A percentile compares a stretch with the other conserved stretches of the same genome.
Evolutionary conservation across 2,888 invertebrate genomes (phyloP).

Genomic region (Ophonus ardosiacus): DNA sequence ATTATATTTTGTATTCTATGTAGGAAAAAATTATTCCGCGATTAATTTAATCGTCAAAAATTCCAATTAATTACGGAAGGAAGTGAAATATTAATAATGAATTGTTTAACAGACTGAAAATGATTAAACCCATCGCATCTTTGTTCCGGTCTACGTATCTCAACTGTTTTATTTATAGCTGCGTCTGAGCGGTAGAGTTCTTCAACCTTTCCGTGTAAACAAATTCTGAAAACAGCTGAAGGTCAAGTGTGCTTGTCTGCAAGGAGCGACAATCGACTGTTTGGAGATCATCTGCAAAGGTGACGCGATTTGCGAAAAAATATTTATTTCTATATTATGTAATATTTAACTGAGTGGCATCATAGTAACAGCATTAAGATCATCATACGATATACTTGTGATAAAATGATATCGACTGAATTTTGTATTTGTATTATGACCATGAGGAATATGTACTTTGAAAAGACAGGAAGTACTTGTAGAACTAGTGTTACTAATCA

Average conservation of each 20-base stretch:
- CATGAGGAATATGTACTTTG: no score
- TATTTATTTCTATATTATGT: background rate
- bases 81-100: constrained; percentile 56
- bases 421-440: no score
- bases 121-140: constrained; percentile 50
- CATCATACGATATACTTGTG: background rate
- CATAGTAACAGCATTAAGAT: background rate
- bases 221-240: constrained; percentile 58
- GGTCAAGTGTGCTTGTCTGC: constrained; percentile 49
- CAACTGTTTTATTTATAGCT: constrained; percentile 47
- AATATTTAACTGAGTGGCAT: background rate
- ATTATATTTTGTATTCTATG: no score
- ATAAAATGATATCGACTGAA: no score
- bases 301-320: background rate
- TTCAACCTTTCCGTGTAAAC: constrained; percentile 60
- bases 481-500: no score
- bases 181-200: constrained; percentile 41
- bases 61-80: constrained; percentile 30
- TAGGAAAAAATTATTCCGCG: no score
- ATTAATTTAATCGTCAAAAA: background rate
- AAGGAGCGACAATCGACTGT: constrained; percentile 3
- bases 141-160: constrained; percentile 42
- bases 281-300: background rate
- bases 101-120: constrained; percentile 63
- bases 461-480: no score